These are phyloP conservation scores for Synanthedon formicaeformis DNA, from an alignment of 2,888 invertebrate species.

Conservation along the genomic window DNA sequence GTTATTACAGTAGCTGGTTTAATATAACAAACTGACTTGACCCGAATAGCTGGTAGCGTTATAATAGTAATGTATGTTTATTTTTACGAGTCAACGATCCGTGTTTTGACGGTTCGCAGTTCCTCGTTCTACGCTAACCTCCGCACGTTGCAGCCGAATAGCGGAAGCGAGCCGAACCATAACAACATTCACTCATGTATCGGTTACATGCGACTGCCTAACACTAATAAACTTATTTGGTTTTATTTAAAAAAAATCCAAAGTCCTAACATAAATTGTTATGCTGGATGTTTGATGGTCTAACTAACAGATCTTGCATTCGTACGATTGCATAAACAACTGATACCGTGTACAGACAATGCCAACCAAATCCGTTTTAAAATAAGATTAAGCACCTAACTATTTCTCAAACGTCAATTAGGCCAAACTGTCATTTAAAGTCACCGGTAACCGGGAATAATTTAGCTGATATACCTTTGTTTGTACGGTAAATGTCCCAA, in stretches of 20 bases:
- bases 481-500: too few species aligned
- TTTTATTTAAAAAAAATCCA: constrained; percentile 34
- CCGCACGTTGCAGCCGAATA: constrained; percentile 17
- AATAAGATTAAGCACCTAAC: too few species aligned
- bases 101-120: constrained; percentile 26
- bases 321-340: too few species aligned
- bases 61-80: constrained; percentile 38
- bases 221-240: constrained; percentile 54
- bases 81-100: constrained; percentile 42
- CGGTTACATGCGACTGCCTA: constrained; percentile 39
- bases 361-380: too few species aligned
- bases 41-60: constrained; percentile 8
- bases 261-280: too few species aligned
- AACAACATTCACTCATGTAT: constrained; percentile 52
- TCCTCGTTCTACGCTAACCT: constrained; percentile 22
- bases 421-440: too few species aligned
- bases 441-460: too few species aligned
- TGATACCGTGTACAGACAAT: too few species aligned
- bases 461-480: too few species aligned
- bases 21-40: constrained; percentile 10
- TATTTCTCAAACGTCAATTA: too few species aligned
- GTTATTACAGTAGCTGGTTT: neutral
- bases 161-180: constrained; percentile 58
- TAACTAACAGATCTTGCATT: too few species aligned
- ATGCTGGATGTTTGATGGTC: too few species aligned